A percentile compares a stretch with the other conserved stretches of the same genome.
Conservation (phyloP, 2,797 vertebrate species). For the Chelmon rostratus region DNA sequence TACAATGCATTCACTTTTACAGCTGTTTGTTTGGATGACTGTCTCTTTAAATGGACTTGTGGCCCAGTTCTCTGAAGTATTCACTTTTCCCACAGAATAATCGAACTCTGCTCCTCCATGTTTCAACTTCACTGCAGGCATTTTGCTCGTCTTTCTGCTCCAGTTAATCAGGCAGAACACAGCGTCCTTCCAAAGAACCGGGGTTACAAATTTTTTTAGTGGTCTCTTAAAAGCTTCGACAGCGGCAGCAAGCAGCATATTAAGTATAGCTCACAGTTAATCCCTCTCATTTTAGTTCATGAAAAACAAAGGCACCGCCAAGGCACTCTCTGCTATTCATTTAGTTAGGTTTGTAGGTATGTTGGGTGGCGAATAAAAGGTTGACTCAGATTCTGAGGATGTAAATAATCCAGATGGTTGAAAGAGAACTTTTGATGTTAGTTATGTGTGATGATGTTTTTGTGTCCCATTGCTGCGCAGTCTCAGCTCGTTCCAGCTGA, state of each 20-base stretch:
- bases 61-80: slow-evolving; percentile 24
- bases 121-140: slow-evolving; percentile 46
- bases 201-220: slow-evolving; percentile 44
- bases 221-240: slow-evolving; percentile 51
- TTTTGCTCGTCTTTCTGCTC: slow-evolving; percentile 47
- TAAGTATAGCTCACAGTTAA: slow-evolving; percentile 56
- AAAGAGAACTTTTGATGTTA: slow-evolving; percentile 32
- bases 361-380: slow-evolving; percentile 32
- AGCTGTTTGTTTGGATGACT: slow-evolving; percentile 11
- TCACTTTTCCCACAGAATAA: slow-evolving; percentile 38
- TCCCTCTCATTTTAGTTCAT: slow-evolving; percentile 36
- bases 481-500: slow-evolving; percentile 5
- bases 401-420: slow-evolving; percentile 42
- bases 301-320: slow-evolving; percentile 14
- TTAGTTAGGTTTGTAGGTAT: slow-evolving; percentile 38
- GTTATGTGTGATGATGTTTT: slow-evolving; percentile 33
- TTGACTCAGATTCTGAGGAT: slow-evolving; percentile 35
- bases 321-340: slow-evolving; percentile 52
- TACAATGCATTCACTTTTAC: background rate
- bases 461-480: slow-evolving; percentile 24
- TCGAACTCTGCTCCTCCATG: slow-evolving; percentile 47
- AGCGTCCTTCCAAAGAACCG: slow-evolving; percentile 58
- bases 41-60: slow-evolving; percentile 30
- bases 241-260: slow-evolving; percentile 30
- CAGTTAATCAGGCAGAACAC: slow-evolving; percentile 58